These are phyloP conservation scores for Gymnobelideus leadbeateri DNA, from an alignment of 2,113 vertebrate species.

Conservation along the genomic window DNA sequence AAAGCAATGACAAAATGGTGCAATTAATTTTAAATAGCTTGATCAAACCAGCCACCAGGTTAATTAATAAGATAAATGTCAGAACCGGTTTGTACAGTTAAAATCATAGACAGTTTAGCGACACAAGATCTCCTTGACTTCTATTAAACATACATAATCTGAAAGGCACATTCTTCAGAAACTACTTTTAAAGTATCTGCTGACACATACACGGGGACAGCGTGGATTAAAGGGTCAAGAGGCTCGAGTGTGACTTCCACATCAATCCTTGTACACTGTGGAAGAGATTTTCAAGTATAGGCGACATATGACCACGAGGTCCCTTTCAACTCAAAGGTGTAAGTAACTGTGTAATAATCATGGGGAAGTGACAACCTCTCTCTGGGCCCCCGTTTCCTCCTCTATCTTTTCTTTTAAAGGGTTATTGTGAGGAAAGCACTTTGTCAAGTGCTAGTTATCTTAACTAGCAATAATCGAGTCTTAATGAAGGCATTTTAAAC, in stretches of 20 bases:
- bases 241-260: neutral
- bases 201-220: neutral
- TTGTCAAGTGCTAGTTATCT: neutral
- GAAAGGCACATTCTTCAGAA: constrained; percentile 17
- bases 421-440: neutral
- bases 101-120: neutral
- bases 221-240: neutral
- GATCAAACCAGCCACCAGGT: neutral
- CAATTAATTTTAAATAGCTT: neutral
- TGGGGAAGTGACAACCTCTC: neutral
- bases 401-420: neutral
- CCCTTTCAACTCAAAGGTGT: neutral
- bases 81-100: constrained; percentile 26
- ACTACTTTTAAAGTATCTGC: neutral
- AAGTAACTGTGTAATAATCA: neutral
- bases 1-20: neutral
- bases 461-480: neutral
- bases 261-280: neutral
- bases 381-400: neutral
- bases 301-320: neutral
- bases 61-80: neutral
- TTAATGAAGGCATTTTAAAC: constrained; percentile 31
- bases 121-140: constrained; percentile 14
- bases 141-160: constrained; percentile 5
- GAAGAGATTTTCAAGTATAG: neutral